Base-by-base conservation (phyloP, 2,888 invertebrate species). In the Diplolepis rosae region DNA sequence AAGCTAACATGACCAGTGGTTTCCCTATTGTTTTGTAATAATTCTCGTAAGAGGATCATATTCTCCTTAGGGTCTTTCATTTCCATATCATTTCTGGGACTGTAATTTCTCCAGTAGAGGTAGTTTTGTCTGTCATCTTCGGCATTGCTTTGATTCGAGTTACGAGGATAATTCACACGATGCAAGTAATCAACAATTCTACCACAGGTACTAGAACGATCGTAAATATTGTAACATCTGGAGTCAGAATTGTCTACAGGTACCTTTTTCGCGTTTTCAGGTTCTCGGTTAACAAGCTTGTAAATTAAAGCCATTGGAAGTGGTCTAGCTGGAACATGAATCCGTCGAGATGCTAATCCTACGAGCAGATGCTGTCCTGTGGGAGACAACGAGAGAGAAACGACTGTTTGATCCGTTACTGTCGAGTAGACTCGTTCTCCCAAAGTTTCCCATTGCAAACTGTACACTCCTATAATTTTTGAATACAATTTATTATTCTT, bases 331-430 rank as follows among this genome's bases (percentile, higher is more conserved):
- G 80, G 90, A 50, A 92, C 90, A 54, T 92, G 91, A 15, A 90
- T 89, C 51, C 93, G 90, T 0, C 93, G 90, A 39, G 93, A 92
- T 72, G 95, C 95, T 45, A 96, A 90, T 13, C 96, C 96, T 28
- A 96, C 95, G 52, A 96, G 91, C 30, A 96, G 90, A 89, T 95
- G 94, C 28, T 94, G 92, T 76, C 93, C 93, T 13, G 94, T 92
- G 1, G 96, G 96, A n/a, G 96, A 96, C 76, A 96, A 90, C 74
- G 95, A 95, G 48, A 96, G 94, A 0, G 96, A 96, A 65, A 96
- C 94, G 1, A 95, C 95, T 87, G 94, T 93, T 82, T 95, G 94
- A 82, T 94, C 94, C 77, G 94, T 91, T 84, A 92, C 92, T 5
- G 93, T 94, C n/a, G 94, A 93, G 89, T 93, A 95, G 68, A 96